These are phyloP conservation scores for Arctia plantaginis DNA, from an alignment of 2,888 invertebrate species.

Conservation along the genomic window DNA sequence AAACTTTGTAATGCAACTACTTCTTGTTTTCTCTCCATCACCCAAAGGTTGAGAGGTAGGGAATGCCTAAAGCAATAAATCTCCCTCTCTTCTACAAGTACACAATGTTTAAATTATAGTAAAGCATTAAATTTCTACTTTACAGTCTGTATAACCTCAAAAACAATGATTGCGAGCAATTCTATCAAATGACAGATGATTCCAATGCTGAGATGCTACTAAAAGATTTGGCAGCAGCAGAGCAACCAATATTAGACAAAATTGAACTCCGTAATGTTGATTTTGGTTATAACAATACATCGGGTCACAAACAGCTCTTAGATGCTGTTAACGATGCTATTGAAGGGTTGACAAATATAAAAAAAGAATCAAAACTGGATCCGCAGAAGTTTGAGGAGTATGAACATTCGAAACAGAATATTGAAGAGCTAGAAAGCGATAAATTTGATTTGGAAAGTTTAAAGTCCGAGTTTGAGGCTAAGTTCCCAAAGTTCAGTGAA, in stretches of 20 bases:
- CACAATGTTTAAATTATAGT: no score
- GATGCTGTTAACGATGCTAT: conserved; percentile 79
- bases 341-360: conserved; percentile 73
- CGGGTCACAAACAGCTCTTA: conserved; percentile 73
- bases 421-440: conserved; percentile 66
- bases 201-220: conserved; percentile 62
- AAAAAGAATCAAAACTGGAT: conserved; percentile 73
- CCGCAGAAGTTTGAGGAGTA: conserved; percentile 69
- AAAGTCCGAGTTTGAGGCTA: conserved; percentile 68
- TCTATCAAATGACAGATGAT: conserved; percentile 65
- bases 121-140: conserved; percentile 23
- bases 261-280: conserved; percentile 74
- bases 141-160: conserved; percentile 75
- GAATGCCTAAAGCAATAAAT: not conserved
- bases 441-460: conserved; percentile 67
- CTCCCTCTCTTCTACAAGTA: not conserved
- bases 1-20: no score
- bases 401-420: conserved; percentile 54
- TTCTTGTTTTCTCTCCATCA: no score
- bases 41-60: no score
- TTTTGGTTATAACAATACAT: conserved; percentile 72
- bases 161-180: conserved; percentile 59
- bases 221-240: conserved; percentile 56
- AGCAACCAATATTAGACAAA: conserved; percentile 68
- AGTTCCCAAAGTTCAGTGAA: conserved; percentile 74